A percentile compares a stretch with the other conserved stretches of the same genome.
phyloP scores from a whole-genome alignment of 2,888 invertebrate genomes.

The Branchellion lobata region DNA sequence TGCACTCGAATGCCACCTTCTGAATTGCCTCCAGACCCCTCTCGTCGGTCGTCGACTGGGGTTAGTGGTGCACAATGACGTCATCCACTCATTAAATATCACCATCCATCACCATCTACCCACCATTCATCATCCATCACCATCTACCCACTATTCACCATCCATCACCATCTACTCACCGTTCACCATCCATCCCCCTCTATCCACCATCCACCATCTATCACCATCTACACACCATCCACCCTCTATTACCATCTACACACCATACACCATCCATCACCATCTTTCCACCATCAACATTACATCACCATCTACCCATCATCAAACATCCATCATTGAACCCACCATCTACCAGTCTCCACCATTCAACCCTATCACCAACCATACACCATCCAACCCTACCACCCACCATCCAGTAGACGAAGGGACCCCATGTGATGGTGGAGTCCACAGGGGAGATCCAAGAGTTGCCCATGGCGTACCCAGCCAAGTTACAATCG shows the following conservation, averaged over 20 bases:
- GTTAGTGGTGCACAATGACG: too few relatives aligned
- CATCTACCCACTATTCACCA: too few relatives aligned
- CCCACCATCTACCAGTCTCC: too few relatives aligned
- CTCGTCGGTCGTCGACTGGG: conserved; percentile 50
- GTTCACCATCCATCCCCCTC: too few relatives aligned
- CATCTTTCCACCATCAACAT: not conserved
- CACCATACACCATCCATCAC: too few relatives aligned
- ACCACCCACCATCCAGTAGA: conserved; percentile 53
- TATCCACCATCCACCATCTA: too few relatives aligned
- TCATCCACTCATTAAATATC: not conserved
- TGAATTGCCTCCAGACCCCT: conserved; percentile 45
- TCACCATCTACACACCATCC: too few relatives aligned
- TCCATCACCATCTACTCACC: too few relatives aligned
- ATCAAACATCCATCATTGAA: not conserved
- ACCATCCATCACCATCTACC: not conserved
- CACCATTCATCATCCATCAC: not conserved
- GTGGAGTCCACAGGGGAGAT: conserved; percentile 52
- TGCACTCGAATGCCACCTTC: conserved; percentile 38
- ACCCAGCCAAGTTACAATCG: conserved; percentile 48
- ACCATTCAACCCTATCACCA: too few relatives aligned
- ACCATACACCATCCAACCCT: too few relatives aligned
- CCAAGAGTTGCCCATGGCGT: conserved; percentile 54
- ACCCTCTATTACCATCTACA: too few relatives aligned
- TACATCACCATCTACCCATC: not conserved
- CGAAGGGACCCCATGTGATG: conserved; percentile 51